A percentile compares a stretch with the other conserved stretches of the same genome.
Conservation (phyloP, 2,888 invertebrate genomes). For the Nowickia ferox region DNA sequence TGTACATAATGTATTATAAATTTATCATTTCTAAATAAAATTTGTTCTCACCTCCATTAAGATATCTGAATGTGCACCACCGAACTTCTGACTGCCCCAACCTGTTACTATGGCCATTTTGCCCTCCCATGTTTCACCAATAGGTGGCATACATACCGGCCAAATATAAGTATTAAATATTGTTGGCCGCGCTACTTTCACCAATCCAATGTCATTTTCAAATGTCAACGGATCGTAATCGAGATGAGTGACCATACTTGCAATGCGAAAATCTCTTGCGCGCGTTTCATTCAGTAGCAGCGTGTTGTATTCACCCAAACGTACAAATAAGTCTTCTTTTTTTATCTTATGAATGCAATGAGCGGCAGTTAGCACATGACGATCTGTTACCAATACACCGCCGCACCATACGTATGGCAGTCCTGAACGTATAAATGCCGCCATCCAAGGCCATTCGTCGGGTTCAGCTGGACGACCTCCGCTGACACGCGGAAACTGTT, state of each 20-base stretch:
- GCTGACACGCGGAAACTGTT: conserved; percentile 84
- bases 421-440: conserved; percentile 87
- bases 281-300: conserved; percentile 87
- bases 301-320: conserved; percentile 93
- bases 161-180: conserved; percentile 91
- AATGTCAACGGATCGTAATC: conserved; percentile 88
- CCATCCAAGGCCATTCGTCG: conserved; percentile 94
- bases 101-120: conserved; percentile 87
- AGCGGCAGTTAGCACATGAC: conserved; percentile 83
- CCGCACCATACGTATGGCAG: conserved; percentile 88
- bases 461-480: conserved; percentile 87
- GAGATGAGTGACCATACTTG: conserved; percentile 87
- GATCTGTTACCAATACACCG: conserved; percentile 90
- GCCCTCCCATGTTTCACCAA: conserved; percentile 85
- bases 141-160: conserved; percentile 92
- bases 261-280: conserved; percentile 88
- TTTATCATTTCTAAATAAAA: neutral
- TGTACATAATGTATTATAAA: neutral
- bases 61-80: conserved; percentile 87
- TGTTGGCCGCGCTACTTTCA: conserved; percentile 87
- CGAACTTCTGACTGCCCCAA: conserved; percentile 90
- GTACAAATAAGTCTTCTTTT: conserved; percentile 86
- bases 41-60: conserved; percentile 87
- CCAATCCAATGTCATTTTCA: conserved; percentile 90
- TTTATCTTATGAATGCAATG: conserved; percentile 84